Percentiles rank a stretch among this genome's conserved stretches.
Evolutionary conservation across 2,888 invertebrate species (phyloP).

Genomic region (Acronicta leporina): DNA sequence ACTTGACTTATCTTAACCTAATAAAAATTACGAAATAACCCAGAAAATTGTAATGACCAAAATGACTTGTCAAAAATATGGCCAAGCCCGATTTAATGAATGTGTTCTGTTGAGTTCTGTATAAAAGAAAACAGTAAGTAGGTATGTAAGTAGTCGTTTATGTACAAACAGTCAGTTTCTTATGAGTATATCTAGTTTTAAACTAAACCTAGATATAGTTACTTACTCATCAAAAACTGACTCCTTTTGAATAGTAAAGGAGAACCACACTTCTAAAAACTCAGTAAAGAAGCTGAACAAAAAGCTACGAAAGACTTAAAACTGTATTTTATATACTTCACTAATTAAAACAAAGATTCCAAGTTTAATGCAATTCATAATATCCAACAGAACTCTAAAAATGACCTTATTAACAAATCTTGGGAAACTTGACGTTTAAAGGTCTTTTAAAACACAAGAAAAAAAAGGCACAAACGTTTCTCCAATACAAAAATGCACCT

Average conservation of each 20-base stretch:
- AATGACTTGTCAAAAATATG: slow-evolving; percentile 77
- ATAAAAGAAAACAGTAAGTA: not conserved
- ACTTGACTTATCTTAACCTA: slow-evolving; percentile 69
- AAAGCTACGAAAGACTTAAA: not conserved
- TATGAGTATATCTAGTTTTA: no score
- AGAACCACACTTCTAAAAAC: no score
- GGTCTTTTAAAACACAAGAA: slow-evolving; percentile 83
- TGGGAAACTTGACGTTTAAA: slow-evolving; percentile 83
- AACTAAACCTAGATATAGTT: no score
- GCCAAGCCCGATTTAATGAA: slow-evolving; percentile 38
- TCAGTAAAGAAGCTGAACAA: not conserved
- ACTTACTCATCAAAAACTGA: no score
- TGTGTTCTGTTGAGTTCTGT: slow-evolving; percentile 48
- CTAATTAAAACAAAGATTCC: no score
- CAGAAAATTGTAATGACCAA: slow-evolving; percentile 80
- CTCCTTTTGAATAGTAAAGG: no score
- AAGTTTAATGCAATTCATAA: slow-evolving; percentile 20
- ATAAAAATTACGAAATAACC: slow-evolving; percentile 81
- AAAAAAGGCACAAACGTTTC: slow-evolving; percentile 81
- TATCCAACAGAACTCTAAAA: slow-evolving; percentile 54
- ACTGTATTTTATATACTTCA: slow-evolving; percentile 15
- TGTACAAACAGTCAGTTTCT: not conserved
- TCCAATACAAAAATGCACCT: slow-evolving; percentile 89
- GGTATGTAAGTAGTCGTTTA: not conserved
- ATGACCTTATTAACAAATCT: slow-evolving; percentile 82